Conservation (phyloP, 2,888 invertebrate genomes). For the Diarsia mendica region DNA sequence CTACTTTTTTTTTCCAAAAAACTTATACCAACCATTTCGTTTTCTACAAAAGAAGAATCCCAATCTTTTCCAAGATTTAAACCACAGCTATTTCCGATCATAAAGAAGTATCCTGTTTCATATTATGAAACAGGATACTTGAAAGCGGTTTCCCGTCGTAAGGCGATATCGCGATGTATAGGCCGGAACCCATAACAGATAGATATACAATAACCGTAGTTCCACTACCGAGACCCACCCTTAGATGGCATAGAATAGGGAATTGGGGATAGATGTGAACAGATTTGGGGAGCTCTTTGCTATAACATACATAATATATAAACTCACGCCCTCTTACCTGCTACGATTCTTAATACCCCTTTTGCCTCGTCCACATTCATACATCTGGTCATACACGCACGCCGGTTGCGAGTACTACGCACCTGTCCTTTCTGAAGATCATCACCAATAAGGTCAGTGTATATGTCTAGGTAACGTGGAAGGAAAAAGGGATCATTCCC, state of each 20-base stretch:
- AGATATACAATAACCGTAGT: conserved; percentile 59
- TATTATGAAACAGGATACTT: conserved; percentile 33
- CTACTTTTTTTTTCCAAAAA: background rate
- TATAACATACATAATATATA: no score
- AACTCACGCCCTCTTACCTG: no score
- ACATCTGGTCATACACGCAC: no score
- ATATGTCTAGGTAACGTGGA: no score
- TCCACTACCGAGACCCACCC: conserved; percentile 36
- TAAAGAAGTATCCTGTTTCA: no score
- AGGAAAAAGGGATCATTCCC: no score
- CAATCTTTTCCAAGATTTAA: background rate
- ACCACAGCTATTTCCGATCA: conserved; percentile 12
- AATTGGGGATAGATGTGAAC: conserved; percentile 20
- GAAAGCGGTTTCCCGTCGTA: conserved; percentile 57
- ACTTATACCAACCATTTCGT: background rate
- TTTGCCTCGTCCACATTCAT: no score
- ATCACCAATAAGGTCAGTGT: no score
- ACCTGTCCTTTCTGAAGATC: no score
- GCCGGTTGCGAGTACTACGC: no score
- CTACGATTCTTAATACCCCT: no score
- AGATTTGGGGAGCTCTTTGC: background rate
- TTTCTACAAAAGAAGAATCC: background rate
- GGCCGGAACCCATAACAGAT: conserved; percentile 63
- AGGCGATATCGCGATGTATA: conserved; percentile 67
- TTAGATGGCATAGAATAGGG: conserved; percentile 39